phyloP scores from a whole-genome alignment of 2,113 vertebrate species.

The Cygnus atratus region DNA sequence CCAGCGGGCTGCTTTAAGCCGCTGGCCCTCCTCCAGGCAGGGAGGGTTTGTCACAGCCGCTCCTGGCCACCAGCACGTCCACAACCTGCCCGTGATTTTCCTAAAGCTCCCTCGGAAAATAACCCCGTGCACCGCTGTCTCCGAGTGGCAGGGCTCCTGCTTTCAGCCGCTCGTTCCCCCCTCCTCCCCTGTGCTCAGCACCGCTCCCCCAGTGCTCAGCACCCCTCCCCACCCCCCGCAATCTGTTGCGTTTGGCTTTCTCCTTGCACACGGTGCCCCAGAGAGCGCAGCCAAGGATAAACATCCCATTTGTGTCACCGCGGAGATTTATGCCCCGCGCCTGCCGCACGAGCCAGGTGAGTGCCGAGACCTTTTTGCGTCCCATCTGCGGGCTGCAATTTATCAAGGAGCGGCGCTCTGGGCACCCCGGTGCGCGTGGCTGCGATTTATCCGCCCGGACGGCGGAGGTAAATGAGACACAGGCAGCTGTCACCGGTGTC shows the following conservation, averaged over 20 bases:
- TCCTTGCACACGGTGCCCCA: neutral
- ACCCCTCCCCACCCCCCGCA: neutral
- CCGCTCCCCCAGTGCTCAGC: neutral
- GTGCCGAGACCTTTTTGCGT: neutral
- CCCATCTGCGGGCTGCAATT: neutral
- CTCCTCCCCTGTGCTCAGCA: neutral
- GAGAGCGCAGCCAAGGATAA: constrained; percentile 54
- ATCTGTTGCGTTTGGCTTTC: neutral
- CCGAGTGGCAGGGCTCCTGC: neutral
- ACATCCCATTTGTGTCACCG: constrained; percentile 45
- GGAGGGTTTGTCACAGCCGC: neutral
- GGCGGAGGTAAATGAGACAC: neutral
- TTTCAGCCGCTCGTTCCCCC: neutral
- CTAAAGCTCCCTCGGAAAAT: neutral
- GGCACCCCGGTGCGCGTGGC: rapidly evolving
- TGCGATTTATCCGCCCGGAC: neutral
- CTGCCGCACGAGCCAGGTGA: neutral
- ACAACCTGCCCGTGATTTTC: neutral
- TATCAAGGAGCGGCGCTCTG: neutral
- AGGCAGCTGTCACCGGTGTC: neutral
- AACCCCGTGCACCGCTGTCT: neutral
- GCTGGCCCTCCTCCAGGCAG: rapidly evolving
- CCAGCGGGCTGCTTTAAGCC: neutral
- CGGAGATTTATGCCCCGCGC: constrained; percentile 39
- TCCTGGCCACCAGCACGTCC: neutral